These are phyloP conservation scores for Aphyosemion australe DNA, from an alignment of 2,113 vertebrate species.

Conservation along the genomic window DNA sequence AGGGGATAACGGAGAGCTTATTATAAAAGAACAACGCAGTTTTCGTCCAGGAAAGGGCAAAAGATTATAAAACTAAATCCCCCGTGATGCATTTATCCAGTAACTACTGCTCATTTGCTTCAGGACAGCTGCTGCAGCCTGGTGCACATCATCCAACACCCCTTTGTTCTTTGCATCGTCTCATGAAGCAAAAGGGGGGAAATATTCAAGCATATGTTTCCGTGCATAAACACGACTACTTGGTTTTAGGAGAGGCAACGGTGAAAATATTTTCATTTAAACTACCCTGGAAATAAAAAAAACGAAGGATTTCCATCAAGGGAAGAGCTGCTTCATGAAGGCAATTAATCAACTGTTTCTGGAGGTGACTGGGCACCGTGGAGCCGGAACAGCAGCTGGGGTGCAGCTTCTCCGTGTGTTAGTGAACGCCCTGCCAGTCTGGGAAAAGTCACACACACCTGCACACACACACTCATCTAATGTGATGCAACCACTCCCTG, in stretches of 20 bases:
- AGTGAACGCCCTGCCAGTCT: conserved; percentile 36
- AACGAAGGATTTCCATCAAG: conserved; percentile 49
- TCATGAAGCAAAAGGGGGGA: background rate
- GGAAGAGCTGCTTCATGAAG: conserved; percentile 31
- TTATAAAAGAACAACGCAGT: conserved; percentile 5
- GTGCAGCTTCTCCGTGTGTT: conserved; percentile 29
- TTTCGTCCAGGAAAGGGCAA: conserved; percentile 7
- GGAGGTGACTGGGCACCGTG: conserved; percentile 51
- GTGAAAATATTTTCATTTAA: conserved; percentile 44
- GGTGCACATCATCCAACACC: background rate
- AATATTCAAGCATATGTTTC: conserved; percentile 2
- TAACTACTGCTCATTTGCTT: background rate
- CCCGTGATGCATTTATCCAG: background rate
- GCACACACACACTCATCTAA: conserved; percentile 53
- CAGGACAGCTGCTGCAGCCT: background rate
- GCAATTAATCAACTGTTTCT: conserved; percentile 64
- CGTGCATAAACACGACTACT: conserved; percentile 1
- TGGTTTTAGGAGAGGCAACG: conserved; percentile 15
- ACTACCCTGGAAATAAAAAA: conserved; percentile 24
- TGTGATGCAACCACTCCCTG: conserved; percentile 44
- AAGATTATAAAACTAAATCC: conserved; percentile 2
- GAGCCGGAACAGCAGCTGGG: conserved; percentile 44
- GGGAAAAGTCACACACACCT: conserved; percentile 50
- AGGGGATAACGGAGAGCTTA: conserved; percentile 28
- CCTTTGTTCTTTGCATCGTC: background rate